These are phyloP conservation scores for Parapristionchus giblindavisi DNA, from an alignment of 2,888 invertebrate genomes.

Conservation along the genomic window DNA sequence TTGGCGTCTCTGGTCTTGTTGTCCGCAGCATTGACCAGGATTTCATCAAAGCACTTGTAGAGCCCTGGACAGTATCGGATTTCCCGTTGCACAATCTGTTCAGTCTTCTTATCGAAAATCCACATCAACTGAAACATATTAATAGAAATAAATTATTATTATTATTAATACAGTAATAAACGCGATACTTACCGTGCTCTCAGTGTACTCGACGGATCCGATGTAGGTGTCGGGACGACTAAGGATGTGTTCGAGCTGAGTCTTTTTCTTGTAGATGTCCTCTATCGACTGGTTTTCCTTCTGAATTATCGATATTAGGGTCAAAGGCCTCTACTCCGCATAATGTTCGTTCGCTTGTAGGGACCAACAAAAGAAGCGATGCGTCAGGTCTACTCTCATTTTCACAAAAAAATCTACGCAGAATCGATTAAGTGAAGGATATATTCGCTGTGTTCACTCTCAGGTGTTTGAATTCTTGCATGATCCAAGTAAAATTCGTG, in stretches of 20 bases:
- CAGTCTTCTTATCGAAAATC: constrained; percentile 82
- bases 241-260: constrained; percentile 95
- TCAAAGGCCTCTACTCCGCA: too few species aligned
- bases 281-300: constrained; percentile 88
- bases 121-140: constrained; percentile 83
- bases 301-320: too few species aligned
- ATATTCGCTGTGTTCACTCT: too few species aligned
- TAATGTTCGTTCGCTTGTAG: too few species aligned
- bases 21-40: constrained; percentile 81
- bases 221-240: constrained; percentile 98
- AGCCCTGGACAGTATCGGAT: constrained; percentile 93
- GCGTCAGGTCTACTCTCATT: too few species aligned
- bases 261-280: constrained; percentile 96
- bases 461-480: too few species aligned
- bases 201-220: constrained; percentile 76
- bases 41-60: constrained; percentile 99
- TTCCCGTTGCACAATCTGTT: constrained; percentile 84
- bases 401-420: too few species aligned
- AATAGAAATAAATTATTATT: neutral
- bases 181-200: constrained; percentile 51
- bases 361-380: too few species aligned
- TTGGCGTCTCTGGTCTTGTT: constrained; percentile 67
- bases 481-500: too few species aligned
- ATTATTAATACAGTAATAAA: neutral
- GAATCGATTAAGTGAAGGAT: too few species aligned